Conservation (phyloP, 2,888 invertebrate species). For the Watsonalla cultraria region DNA sequence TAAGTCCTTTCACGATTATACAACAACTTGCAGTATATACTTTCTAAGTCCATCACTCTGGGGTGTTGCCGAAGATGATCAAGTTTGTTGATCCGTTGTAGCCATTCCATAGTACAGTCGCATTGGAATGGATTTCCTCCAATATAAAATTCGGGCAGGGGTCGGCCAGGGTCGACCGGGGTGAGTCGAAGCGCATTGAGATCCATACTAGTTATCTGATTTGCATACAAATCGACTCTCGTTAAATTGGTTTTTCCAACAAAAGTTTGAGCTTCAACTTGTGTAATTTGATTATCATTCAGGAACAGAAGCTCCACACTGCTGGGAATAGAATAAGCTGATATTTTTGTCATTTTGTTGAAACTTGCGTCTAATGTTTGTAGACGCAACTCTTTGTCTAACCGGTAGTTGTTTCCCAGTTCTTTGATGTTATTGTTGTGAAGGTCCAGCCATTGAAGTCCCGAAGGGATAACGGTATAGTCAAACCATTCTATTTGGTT, state of each 20-base stretch:
- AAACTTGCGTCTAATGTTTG: constrained; percentile 94
- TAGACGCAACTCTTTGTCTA: constrained; percentile 84
- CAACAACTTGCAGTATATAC: constrained; percentile 91
- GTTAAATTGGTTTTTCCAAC: constrained; percentile 92
- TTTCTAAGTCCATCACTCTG: constrained; percentile 93
- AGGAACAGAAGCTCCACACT: constrained; percentile 91
- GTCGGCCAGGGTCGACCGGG: constrained; percentile 85
- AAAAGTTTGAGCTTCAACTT: constrained; percentile 93
- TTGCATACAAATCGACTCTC: constrained; percentile 94
- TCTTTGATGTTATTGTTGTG: constrained; percentile 91
- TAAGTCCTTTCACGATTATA: constrained; percentile 91
- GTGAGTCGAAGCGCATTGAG: constrained; percentile 91
- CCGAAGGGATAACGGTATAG: constrained; percentile 89
- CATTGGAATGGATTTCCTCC: constrained; percentile 97
- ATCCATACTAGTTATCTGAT: constrained; percentile 94
- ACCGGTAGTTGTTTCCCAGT: constrained; percentile 85
- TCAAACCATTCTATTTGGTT: constrained; percentile 94
- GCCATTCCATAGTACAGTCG: constrained; percentile 97
- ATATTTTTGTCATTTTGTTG: constrained; percentile 89
- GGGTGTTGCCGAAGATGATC: constrained; percentile 92
- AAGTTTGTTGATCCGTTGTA: constrained; percentile 92
- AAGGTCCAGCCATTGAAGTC: constrained; percentile 92
- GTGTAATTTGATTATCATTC: constrained; percentile 92
- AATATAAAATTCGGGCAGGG: constrained; percentile 93
- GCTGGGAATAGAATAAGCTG: constrained; percentile 87